Base-by-base conservation (phyloP, 2,888 invertebrate species). In the Gibbula magus region DNA sequence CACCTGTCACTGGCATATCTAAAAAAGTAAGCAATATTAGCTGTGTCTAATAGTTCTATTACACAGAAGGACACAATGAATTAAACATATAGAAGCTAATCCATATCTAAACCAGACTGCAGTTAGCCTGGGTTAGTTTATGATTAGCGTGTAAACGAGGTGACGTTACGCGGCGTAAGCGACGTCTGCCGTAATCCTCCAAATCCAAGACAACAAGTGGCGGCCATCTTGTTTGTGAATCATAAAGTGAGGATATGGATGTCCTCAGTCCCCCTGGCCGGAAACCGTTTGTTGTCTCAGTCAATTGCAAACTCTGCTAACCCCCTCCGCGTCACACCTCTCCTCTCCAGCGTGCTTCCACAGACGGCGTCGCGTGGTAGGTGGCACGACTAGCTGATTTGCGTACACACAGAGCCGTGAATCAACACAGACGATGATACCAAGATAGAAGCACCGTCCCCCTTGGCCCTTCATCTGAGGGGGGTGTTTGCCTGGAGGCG, bases 231-330 rank as follows among this genome's bases (percentile, higher is more conserved):
- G 39, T 70, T 70, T 70, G 70, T 7, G 70, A n/a, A 70, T 52
- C 29, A 39, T 75, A 25, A 22, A 0, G 74, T 8, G 7, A n/a
- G 75, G 16, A n/a, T 54, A 22, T 29, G 7, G 20, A 22, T 75
- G 75, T 75, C 75, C 54, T 54, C 51, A 54, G 18, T 35, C 16
- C 54, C 29, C 52, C n/a, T 75, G 45, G 22, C 78, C 73, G 78
- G 78, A 78, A 78, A 56, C 70, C 32, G 51, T 51, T 39, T 73
- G 70, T 67, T 79, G 52, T 75, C 66, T 67, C 53, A 52, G 70
- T 32, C 76, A n/a, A 67, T 20, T 45, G 67, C 51, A 79, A 61
- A 79, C 67, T 61, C 51, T 35, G 53, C 75, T 53, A n/a, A 25
- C 51, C 52, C 66, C 67, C 52, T 54, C 52, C 75, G 22, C 53